These are phyloP conservation scores for Aphidius colemani DNA, from an alignment of 2,888 invertebrate genomes.

Conservation along the genomic window DNA sequence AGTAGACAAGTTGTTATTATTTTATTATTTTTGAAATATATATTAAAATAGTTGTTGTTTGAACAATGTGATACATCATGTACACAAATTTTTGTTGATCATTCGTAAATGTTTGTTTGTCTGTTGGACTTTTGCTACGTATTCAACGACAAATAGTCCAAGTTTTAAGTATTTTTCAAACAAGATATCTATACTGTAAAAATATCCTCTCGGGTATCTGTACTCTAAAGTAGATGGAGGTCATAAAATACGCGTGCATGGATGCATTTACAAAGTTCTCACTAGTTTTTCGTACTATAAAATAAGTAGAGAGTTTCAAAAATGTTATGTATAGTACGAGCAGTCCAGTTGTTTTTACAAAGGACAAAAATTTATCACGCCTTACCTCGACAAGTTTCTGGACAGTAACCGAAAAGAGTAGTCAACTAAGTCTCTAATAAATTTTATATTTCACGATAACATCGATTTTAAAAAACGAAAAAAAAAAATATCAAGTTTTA, in stretches of 20 bases:
- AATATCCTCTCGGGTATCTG: slow-evolving; percentile 38
- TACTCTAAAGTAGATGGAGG: slow-evolving; percentile 24
- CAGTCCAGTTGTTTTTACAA: slow-evolving; percentile 17
- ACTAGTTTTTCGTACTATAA: slow-evolving; percentile 1
- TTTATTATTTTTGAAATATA: no score
- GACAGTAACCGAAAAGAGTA: no score
- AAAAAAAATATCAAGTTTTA: no score
- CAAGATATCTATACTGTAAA: slow-evolving; percentile 44
- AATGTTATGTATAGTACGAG: no score
- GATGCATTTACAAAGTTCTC: slow-evolving; percentile 47
- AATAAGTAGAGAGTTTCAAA: neutral
- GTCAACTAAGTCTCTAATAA: neutral
- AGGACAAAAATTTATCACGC: slow-evolving; percentile 14
- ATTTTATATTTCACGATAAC: neutral
- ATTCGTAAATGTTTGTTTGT: neutral
- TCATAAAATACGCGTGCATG: slow-evolving; percentile 54
- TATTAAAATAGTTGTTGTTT: no score
- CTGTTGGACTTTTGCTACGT: slow-evolving; percentile 40
- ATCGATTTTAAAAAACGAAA: no score
- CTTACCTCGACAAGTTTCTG: no score
- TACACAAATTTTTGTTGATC: neutral
- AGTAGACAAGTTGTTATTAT: no score
- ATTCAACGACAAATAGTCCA: slow-evolving; percentile 48
- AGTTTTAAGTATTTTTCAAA: slow-evolving; percentile 54
- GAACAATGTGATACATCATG: neutral